A percentile compares a stretch with the other conserved stretches of the same genome.
These are phyloP conservation scores for Silurus lanzhouensis DNA, from an alignment of 2,797 vertebrate genomes.

Conservation along the genomic window DNA sequence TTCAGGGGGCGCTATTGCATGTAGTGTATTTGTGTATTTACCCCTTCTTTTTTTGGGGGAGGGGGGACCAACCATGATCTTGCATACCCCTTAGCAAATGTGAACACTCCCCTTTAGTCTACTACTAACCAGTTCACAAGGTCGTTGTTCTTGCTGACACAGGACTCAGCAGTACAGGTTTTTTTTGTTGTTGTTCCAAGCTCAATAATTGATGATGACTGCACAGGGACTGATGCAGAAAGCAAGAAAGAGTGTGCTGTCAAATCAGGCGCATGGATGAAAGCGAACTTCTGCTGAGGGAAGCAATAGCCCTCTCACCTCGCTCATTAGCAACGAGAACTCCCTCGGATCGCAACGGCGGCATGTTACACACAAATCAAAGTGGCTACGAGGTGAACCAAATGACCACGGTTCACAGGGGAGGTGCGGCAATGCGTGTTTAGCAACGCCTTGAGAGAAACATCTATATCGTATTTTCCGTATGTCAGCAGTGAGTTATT, in stretches of 20 bases:
- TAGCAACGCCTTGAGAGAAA: not conserved
- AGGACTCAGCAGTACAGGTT: not conserved
- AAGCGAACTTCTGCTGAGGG: slow-evolving; percentile 52
- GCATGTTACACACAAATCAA: slow-evolving; percentile 23
- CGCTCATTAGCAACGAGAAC: slow-evolving; percentile 47
- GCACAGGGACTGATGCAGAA: slow-evolving; percentile 67
- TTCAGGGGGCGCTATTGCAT: too few relatives aligned
- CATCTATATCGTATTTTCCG: not conserved
- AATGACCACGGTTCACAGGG: slow-evolving; percentile 19
- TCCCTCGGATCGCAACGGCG: slow-evolving; percentile 17
- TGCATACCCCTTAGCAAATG: too few relatives aligned
- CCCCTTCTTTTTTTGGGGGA: too few relatives aligned
- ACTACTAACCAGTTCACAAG: not conserved
- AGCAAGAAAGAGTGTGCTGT: slow-evolving; percentile 63
- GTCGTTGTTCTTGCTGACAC: slow-evolving; percentile 20
- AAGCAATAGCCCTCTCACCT: slow-evolving; percentile 49
- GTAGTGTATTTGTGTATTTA: too few relatives aligned
- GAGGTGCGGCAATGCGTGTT: not conserved
- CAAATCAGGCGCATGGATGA: slow-evolving; percentile 65
- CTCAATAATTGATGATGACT: slow-evolving; percentile 75
- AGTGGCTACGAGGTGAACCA: slow-evolving; percentile 28
- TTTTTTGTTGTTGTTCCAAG: not conserved
- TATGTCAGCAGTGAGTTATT: slow-evolving; percentile 15
- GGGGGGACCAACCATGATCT: too few relatives aligned
- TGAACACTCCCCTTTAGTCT: not conserved